phyloP scores from a whole-genome alignment of 2,888 invertebrate genomes.

The Coleophora flavipennella region DNA sequence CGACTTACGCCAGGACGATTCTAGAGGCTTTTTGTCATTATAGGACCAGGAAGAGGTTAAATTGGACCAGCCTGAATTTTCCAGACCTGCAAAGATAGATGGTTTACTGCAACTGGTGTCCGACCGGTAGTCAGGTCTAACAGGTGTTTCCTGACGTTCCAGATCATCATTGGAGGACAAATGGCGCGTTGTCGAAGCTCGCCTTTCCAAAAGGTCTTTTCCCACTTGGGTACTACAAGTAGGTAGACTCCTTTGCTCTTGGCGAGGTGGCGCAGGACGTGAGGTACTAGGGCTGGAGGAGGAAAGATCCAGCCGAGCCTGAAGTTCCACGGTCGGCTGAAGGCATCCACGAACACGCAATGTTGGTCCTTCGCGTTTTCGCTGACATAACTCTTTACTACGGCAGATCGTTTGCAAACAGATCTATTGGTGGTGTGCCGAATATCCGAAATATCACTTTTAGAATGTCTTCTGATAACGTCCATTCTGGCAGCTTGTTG shows the following conservation, averaged over 20 bases:
- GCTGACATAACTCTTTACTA: no score
- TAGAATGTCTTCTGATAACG: no score
- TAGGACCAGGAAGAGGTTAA: slow-evolving; percentile 10
- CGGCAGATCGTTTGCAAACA: no score
- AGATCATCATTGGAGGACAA: slow-evolving; percentile 7
- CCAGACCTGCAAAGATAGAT: slow-evolving; percentile 14
- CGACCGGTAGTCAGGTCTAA: slow-evolving; percentile 10
- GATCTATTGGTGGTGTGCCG: no score
- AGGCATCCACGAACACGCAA: no score
- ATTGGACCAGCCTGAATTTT: slow-evolving; percentile 17
- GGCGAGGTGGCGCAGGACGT: slow-evolving; percentile 20
- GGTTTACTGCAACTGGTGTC: slow-evolving; percentile 8
- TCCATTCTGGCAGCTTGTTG: no score
- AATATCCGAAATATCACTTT: no score
- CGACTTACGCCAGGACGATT: slow-evolving; percentile 15
- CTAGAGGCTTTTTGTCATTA: slow-evolving; percentile 11
- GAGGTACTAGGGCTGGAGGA: slow-evolving; percentile 21
- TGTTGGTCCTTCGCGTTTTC: no score
- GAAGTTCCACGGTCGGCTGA: slow-evolving; percentile 19
- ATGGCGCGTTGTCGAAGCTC: slow-evolving; percentile 16
- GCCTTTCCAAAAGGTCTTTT: slow-evolving; percentile 11
- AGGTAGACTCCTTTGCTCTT: slow-evolving; percentile 11
- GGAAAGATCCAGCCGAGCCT: slow-evolving; percentile 24
- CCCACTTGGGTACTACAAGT: slow-evolving; percentile 7
- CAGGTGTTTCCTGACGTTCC: slow-evolving; percentile 6